These are phyloP conservation scores for Drosophila varians DNA, from an alignment of 1,140 invertebrate species.

Conservation along the genomic window DNA sequence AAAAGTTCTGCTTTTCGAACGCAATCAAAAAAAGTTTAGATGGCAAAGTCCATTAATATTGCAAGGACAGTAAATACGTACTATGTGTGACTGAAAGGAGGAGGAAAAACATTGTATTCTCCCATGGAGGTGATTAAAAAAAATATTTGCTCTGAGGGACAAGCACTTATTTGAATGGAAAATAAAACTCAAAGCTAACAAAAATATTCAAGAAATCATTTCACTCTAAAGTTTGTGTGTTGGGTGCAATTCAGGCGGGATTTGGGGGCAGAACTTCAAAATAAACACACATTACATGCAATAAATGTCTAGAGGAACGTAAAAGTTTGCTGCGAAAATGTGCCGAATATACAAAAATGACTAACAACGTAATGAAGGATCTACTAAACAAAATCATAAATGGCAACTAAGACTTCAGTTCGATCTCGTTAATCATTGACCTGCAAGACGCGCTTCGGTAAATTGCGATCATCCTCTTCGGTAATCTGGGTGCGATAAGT, in stretches of 20 bases:
- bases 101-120: slow-evolving; percentile 7
- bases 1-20: slow-evolving; percentile 11
- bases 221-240: slow-evolving; percentile 6
- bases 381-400: slow-evolving; percentile 34
- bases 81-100: slow-evolving; percentile 19
- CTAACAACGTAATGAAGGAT: slow-evolving; percentile 25
- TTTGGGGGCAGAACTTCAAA: slow-evolving; percentile 28
- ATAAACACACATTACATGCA: slow-evolving; percentile 57
- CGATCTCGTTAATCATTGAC: slow-evolving; percentile 84
- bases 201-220: slow-evolving; percentile 15
- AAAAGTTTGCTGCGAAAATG: slow-evolving; percentile 20
- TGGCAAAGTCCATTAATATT: slow-evolving; percentile 42
- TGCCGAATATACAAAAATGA: slow-evolving; percentile 28
- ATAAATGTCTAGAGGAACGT: slow-evolving; percentile 46
- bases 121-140: slow-evolving; percentile 29
- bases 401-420: slow-evolving; percentile 18
- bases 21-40: slow-evolving; percentile 12
- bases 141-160: slow-evolving; percentile 32
- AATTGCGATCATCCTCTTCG: slow-evolving; percentile 96
- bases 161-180: slow-evolving; percentile 5
- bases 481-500: slow-evolving; percentile 98
- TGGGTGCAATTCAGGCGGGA: slow-evolving; percentile 47
- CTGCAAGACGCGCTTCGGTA: slow-evolving; percentile 96
- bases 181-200: background rate
- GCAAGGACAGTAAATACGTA: slow-evolving; percentile 25